Percentiles rank a stretch among this genome's conserved stretches.
Conservation (phyloP, 2,113 vertebrate genomes). For the Lonchura striata region DNA sequence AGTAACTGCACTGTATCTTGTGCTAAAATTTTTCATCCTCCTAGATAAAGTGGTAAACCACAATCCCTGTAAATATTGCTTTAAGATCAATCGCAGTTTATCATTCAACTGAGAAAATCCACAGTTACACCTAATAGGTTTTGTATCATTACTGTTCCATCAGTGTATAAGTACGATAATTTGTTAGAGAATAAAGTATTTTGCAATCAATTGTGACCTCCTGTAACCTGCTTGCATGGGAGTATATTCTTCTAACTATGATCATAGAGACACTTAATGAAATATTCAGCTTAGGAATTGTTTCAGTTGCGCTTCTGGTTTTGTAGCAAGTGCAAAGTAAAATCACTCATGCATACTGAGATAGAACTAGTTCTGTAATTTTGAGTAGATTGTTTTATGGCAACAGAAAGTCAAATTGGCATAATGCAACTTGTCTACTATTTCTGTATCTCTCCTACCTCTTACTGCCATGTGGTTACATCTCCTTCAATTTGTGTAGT, state of each 20-base stretch:
- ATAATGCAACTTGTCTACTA: not conserved
- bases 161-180: not conserved
- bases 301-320: not conserved
- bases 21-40: constrained; percentile 30
- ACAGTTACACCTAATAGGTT: constrained; percentile 5
- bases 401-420: not conserved
- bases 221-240: constrained; percentile 9
- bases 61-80: not conserved
- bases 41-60: constrained; percentile 2
- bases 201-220: not conserved
- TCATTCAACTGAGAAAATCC: constrained; percentile 52
- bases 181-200: not conserved
- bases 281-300: not conserved
- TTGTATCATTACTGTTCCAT: not conserved
- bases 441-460: constrained; percentile 36
- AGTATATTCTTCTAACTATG: not conserved
- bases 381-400: not conserved
- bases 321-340: not conserved
- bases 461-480: not conserved
- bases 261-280: not conserved
- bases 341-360: not conserved
- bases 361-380: not conserved
- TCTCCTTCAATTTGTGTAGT: not conserved
- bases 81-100: constrained; percentile 30
- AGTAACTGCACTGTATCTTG: constrained; percentile 53